A percentile compares a stretch with the other conserved stretches of the same genome.
Evolutionary conservation across 2,888 invertebrate genomes (phyloP).

Genomic region (Heterodera filipjevi): DNA sequence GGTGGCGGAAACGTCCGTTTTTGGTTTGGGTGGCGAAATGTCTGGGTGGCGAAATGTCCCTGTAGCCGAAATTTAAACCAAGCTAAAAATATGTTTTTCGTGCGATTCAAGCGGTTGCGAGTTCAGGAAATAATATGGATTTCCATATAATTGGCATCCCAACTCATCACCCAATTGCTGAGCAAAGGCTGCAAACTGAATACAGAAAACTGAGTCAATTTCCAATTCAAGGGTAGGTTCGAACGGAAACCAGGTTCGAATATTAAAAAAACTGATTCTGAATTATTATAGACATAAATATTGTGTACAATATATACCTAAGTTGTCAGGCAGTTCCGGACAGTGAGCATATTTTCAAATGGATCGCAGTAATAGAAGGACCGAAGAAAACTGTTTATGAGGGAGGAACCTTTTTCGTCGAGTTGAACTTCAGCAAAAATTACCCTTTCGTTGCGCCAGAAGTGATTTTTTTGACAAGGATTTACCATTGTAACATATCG

Average conservation of each 20-base stretch:
- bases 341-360: slow-evolving; percentile 94
- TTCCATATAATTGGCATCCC: too few relatives aligned
- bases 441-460: slow-evolving; percentile 98
- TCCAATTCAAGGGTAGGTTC: slow-evolving; percentile 13
- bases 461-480: slow-evolving; percentile 88
- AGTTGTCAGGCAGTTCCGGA: slow-evolving; percentile 66
- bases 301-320: not conserved
- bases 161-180: slow-evolving; percentile 31
- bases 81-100: too few relatives aligned
- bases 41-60: too few relatives aligned
- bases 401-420: slow-evolving; percentile 95
- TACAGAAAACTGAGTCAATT: slow-evolving; percentile 1
- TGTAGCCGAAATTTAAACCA: too few relatives aligned
- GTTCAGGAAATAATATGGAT: too few relatives aligned
- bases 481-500: slow-evolving; percentile 99
- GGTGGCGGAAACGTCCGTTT: too few relatives aligned
- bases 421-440: slow-evolving; percentile 94
- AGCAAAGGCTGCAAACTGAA: slow-evolving; percentile 25
- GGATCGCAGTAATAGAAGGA: slow-evolving; percentile 93
- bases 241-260: too few relatives aligned
- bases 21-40: too few relatives aligned
- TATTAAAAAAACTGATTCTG: not conserved
- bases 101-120: too few relatives aligned
- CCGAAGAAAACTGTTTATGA: slow-evolving; percentile 96
- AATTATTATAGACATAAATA: not conserved